Conservation (phyloP, 2,113 vertebrate species). For the Numida meleagris region DNA sequence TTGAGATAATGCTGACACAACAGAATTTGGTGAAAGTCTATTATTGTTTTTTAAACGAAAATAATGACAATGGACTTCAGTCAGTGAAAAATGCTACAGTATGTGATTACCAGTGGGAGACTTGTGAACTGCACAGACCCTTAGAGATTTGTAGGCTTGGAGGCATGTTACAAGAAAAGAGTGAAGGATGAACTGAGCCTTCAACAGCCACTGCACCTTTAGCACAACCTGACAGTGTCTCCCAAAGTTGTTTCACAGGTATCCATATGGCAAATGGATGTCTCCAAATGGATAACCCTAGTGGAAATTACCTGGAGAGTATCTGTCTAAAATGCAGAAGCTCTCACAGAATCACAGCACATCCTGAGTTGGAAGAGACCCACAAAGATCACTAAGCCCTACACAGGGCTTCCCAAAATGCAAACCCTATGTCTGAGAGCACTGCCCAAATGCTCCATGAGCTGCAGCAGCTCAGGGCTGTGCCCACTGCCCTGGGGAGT, state of each 20-base stretch:
- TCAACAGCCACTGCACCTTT: background rate
- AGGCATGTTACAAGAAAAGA: background rate
- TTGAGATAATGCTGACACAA: background rate
- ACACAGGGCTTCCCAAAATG: background rate
- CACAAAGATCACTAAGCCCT: background rate
- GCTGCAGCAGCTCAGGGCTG: background rate
- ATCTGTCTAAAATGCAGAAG: background rate
- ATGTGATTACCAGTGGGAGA: rapidly evolving
- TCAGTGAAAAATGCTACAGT: background rate
- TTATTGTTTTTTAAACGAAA: background rate
- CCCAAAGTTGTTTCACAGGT: background rate
- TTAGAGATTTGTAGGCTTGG: rapidly evolving
- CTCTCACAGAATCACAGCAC: background rate
- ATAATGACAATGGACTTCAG: background rate
- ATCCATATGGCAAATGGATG: background rate
- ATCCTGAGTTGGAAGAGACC: background rate
- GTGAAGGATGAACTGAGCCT: background rate
- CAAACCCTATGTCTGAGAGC: background rate
- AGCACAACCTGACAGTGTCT: background rate
- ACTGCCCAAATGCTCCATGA: background rate
- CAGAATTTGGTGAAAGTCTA: background rate
- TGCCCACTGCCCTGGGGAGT: background rate
- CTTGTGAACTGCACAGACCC: background rate
- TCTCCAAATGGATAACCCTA: background rate
- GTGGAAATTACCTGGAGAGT: background rate